phyloP scores from a whole-genome alignment of 2,113 vertebrate species.

The Clarias gariepinus region DNA sequence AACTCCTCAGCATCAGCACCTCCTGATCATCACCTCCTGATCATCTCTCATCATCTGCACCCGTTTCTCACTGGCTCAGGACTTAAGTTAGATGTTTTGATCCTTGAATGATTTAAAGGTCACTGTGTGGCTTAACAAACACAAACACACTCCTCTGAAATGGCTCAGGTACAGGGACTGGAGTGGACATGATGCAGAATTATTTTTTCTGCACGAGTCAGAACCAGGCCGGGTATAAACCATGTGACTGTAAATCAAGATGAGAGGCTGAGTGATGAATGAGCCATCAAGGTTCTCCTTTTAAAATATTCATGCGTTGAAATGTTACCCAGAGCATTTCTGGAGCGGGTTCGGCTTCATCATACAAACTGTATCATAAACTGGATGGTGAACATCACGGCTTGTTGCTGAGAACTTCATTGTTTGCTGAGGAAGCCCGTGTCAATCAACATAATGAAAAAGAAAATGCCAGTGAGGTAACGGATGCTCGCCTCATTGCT shows the following conservation, averaged over 20 bases:
- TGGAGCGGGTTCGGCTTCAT: conserved; percentile 12
- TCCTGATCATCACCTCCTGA: too few relatives aligned
- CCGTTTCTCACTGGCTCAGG: too few relatives aligned
- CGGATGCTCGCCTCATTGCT: conserved; percentile 87
- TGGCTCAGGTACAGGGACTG: too few relatives aligned
- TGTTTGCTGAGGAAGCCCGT: conserved; percentile 59
- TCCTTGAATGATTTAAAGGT: too few relatives aligned
- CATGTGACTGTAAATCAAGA: conserved; percentile 35
- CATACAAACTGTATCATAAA: conserved; percentile 27
- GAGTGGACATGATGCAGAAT: too few relatives aligned
- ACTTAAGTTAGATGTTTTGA: too few relatives aligned
- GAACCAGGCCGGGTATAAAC: not conserved
- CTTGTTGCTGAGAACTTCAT: not conserved
- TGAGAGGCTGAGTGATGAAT: conserved; percentile 39
- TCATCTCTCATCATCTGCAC: too few relatives aligned
- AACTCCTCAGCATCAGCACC: too few relatives aligned
- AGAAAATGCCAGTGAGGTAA: conserved; percentile 88
- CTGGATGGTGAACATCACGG: conserved; percentile 18
- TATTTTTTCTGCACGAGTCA: not conserved
- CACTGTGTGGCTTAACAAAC: too few relatives aligned
- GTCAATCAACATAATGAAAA: conserved; percentile 96
- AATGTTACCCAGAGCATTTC: conserved; percentile 31
- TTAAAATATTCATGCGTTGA: conserved; percentile 50
- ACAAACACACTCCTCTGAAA: too few relatives aligned
- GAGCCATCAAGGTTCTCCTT: conserved; percentile 42